Percentiles rank a stretch among this genome's conserved stretches.
These are phyloP conservation scores for Muschampia plurimacula DNA, from an alignment of 2,888 invertebrate genomes.

Conservation along the genomic window DNA sequence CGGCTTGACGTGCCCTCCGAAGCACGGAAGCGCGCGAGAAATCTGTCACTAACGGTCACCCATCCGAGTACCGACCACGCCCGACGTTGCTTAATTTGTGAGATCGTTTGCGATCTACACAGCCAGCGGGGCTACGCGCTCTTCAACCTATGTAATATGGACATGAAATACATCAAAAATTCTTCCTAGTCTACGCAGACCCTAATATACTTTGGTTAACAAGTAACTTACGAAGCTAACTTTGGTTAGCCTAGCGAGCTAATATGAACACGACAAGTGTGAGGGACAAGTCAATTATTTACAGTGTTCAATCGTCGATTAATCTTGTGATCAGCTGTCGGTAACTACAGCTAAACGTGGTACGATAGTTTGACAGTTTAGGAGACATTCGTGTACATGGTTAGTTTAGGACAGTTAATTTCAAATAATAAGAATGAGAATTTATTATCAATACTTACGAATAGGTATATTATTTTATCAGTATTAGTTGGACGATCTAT, in stretches of 20 bases:
- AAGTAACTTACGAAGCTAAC: neutral
- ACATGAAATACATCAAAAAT: too few relatives aligned
- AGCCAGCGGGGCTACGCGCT: too few relatives aligned
- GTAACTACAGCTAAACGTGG: neutral
- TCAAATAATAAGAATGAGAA: neutral
- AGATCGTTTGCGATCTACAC: too few relatives aligned
- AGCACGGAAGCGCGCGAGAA: too few relatives aligned
- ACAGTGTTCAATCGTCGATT: neutral
- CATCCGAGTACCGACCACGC: too few relatives aligned
- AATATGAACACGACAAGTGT: neutral
- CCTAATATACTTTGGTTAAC: neutral
- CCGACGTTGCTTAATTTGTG: too few relatives aligned
- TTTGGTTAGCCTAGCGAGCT: neutral
- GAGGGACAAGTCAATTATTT: slow-evolving; percentile 7
- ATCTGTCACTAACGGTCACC: too few relatives aligned
- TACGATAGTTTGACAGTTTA: neutral
- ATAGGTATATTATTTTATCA: too few relatives aligned
- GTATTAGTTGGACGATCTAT: too few relatives aligned
- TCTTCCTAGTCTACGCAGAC: neutral
- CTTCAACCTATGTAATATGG: too few relatives aligned
- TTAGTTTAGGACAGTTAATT: neutral
- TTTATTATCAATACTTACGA: too few relatives aligned
- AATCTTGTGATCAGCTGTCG: neutral
- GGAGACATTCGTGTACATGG: neutral
- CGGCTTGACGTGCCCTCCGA: too few relatives aligned